These are phyloP conservation scores for Orius insidiosus DNA, from an alignment of 1,140 invertebrate species.

Conservation along the genomic window DNA sequence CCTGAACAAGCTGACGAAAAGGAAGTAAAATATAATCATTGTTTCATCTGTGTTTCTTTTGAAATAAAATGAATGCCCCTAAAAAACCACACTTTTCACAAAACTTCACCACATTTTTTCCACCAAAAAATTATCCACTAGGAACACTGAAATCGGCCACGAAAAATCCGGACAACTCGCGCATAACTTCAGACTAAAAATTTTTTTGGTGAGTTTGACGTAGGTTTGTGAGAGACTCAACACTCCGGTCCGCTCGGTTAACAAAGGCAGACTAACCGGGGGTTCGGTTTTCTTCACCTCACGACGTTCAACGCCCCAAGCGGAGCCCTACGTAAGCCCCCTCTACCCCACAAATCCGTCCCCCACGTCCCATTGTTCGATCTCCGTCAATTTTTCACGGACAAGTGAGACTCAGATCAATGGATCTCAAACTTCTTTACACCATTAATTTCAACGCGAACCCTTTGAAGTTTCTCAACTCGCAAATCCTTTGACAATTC, in stretches of 20 bases:
- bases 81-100: neutral
- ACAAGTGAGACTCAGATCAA: too few relatives aligned
- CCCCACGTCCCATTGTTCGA: slow-evolving; percentile 2
- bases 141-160: neutral
- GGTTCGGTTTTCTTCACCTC: slow-evolving; percentile 14
- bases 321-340: slow-evolving; percentile 16
- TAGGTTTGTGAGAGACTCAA: slow-evolving; percentile 1
- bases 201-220: slow-evolving; percentile 1
- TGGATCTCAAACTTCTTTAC: too few relatives aligned
- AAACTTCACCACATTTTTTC: neutral
- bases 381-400: slow-evolving; percentile 16
- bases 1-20: slow-evolving; percentile 3
- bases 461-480: too few relatives aligned
- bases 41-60: slow-evolving; percentile 2
- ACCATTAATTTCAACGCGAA: too few relatives aligned
- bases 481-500: too few relatives aligned
- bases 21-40: slow-evolving; percentile 8
- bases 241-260: neutral
- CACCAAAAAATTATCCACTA: slow-evolving; percentile 1
- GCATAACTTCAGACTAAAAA: neutral
- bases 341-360: slow-evolving; percentile 19
- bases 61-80: neutral
- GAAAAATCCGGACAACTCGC: neutral
- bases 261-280: slow-evolving; percentile 4
- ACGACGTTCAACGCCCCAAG: slow-evolving; percentile 11